Evolutionary conservation across 2,888 invertebrate genomes (phyloP).

Genomic region (Margaritifera margaritifera): DNA sequence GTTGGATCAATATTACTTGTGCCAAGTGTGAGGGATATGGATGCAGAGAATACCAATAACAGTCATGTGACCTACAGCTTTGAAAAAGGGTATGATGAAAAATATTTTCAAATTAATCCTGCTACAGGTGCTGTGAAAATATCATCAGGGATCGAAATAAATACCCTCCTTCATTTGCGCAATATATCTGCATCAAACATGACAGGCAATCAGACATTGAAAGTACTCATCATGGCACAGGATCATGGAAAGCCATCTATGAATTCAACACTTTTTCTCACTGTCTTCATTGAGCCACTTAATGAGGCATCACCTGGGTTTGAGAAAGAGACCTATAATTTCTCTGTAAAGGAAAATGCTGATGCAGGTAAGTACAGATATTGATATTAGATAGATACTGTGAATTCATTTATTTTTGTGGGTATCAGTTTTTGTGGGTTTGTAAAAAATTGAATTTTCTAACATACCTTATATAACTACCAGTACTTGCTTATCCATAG

Average conservation of each 20-base stretch:
- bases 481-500: too few species aligned
- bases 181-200: slow-evolving; percentile 10
- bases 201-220: slow-evolving; percentile 5
- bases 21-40: slow-evolving; percentile 27
- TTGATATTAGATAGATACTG: too few species aligned
- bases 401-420: too few species aligned
- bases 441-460: too few species aligned
- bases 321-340: slow-evolving; percentile 5
- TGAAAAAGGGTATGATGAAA: background rate
- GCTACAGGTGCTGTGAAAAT: slow-evolving; percentile 25
- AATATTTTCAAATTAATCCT: slow-evolving; percentile 16
- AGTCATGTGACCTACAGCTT: slow-evolving; percentile 10
- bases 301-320: slow-evolving; percentile 26
- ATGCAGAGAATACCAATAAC: slow-evolving; percentile 21
- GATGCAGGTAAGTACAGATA: too few species aligned
- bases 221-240: slow-evolving; percentile 4
- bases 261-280: slow-evolving; percentile 10
- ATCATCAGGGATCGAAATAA: slow-evolving; percentile 20
- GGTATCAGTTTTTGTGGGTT: too few species aligned
- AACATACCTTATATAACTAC: too few species aligned
- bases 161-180: slow-evolving; percentile 9
- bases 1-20: slow-evolving; percentile 28
- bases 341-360: slow-evolving; percentile 1
- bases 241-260: slow-evolving; percentile 10
- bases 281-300: slow-evolving; percentile 17